A percentile compares a stretch with the other conserved stretches of the same genome.
Evolutionary conservation across 2,888 invertebrate species (phyloP).

Genomic region (Plemyria rubiginata): DNA sequence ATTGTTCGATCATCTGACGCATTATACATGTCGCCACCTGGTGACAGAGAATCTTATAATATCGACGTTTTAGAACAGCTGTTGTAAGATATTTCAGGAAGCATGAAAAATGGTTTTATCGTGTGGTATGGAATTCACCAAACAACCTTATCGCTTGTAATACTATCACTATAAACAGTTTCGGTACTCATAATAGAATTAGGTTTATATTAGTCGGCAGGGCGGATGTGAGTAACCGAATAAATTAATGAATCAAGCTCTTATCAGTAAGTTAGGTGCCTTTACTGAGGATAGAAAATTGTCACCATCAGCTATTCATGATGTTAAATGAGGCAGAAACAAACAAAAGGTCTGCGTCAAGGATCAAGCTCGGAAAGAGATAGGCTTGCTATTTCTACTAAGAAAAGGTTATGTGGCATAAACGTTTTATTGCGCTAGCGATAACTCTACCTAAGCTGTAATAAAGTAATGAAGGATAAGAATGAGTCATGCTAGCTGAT

Average conservation of each 20-base stretch:
- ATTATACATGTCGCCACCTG: slow-evolving; percentile 98
- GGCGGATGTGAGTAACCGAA: slow-evolving; percentile 65
- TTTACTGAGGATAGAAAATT: background rate
- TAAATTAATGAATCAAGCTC: slow-evolving; percentile 65
- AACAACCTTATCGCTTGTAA: slow-evolving; percentile 3
- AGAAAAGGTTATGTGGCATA: slow-evolving; percentile 6
- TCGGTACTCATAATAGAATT: slow-evolving; percentile 35
- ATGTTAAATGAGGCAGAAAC: background rate
- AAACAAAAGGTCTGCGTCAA: slow-evolving; percentile 12
- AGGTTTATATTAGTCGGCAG: slow-evolving; percentile 44
- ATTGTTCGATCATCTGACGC: slow-evolving; percentile 98
- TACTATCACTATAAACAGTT: slow-evolving; percentile 12
- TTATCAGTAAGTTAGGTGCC: slow-evolving; percentile 52
- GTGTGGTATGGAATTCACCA: background rate
- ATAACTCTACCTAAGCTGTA: slow-evolving; percentile 20
- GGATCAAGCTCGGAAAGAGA: slow-evolving; percentile 9
- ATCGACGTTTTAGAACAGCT: background rate
- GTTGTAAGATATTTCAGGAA: background rate
- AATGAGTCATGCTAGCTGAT: slow-evolving; percentile 1
- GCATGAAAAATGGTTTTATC: background rate
- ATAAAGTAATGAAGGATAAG: slow-evolving; percentile 14
- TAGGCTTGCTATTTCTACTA: slow-evolving; percentile 1
- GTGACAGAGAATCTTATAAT: background rate
- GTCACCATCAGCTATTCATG: slow-evolving; percentile 18
- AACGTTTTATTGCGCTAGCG: slow-evolving; percentile 23